phyloP scores from a whole-genome alignment of 30 jellyfish, hydroid and myxozoan genomes.

The Cassiopea andromeda region DNA sequence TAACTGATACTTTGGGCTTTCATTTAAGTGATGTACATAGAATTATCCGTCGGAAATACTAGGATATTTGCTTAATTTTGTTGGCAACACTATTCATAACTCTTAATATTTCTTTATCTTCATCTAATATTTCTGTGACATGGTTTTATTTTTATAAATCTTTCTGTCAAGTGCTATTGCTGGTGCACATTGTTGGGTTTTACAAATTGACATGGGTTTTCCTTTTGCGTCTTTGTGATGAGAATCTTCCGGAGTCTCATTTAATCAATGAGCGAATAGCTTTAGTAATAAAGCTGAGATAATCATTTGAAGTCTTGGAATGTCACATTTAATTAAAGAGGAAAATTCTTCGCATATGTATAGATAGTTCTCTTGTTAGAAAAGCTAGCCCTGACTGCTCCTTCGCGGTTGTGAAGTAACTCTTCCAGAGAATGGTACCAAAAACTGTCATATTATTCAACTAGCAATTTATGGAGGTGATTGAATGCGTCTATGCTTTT shows the following conservation, averaged over 20 bases:
- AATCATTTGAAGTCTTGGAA: background rate
- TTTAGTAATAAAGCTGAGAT: background rate
- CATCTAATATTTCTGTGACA: background rate
- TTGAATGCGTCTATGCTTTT: background rate
- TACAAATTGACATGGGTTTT: background rate
- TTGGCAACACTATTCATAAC: background rate
- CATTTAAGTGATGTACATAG: background rate
- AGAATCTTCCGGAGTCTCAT: background rate
- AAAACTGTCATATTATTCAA: background rate
- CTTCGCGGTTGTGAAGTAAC: background rate
- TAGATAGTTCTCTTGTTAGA: background rate
- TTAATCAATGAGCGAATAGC: background rate
- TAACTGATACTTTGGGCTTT: background rate
- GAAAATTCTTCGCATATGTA: background rate
- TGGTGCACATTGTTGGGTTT: background rate
- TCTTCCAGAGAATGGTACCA: background rate
- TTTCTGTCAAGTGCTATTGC: background rate
- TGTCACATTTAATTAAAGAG: slow-evolving; percentile 6
- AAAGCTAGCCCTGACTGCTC: background rate
- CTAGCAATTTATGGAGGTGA: background rate
- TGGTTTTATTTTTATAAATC: background rate
- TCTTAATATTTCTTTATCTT: background rate
- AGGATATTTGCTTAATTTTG: background rate
- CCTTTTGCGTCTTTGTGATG: background rate
- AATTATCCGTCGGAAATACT: background rate